Evolutionary conservation across 1,140 invertebrate genomes (phyloP).

Genomic region (Solenopsis invicta): DNA sequence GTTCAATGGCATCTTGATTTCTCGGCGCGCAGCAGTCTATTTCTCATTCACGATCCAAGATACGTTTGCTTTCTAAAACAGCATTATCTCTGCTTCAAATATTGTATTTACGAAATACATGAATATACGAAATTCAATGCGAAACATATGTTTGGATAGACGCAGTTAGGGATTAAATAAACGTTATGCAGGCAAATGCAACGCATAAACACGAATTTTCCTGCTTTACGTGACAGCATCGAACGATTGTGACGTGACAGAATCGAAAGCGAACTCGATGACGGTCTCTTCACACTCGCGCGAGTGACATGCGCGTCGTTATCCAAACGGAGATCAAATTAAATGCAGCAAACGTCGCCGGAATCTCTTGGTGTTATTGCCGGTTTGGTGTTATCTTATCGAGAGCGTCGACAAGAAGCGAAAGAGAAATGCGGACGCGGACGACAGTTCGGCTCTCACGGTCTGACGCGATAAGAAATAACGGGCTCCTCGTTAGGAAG

Average conservation of each 20-base stretch:
- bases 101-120: constrained; percentile 2
- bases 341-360: constrained; percentile 50
- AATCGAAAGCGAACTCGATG: not conserved
- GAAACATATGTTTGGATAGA: not conserved
- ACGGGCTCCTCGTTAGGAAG: constrained; percentile 51
- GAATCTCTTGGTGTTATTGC: constrained; percentile 42
- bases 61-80: not conserved
- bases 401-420: constrained; percentile 8
- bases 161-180: not conserved
- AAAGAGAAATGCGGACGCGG: constrained; percentile 49
- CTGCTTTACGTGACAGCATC: not conserved
- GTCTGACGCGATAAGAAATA: constrained; percentile 29
- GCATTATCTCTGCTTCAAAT: not conserved
- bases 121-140: not conserved
- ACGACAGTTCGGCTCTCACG: constrained; percentile 34
- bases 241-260: not conserved
- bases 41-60: not conserved
- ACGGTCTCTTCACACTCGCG: not conserved
- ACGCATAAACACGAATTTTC: not conserved
- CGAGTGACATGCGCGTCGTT: constrained; percentile 4
- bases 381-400: constrained; percentile 48
- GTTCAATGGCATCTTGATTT: not conserved
- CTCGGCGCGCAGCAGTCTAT: not conserved
- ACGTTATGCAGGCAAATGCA: not conserved
- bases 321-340: constrained; percentile 57